A percentile compares a stretch with the other conserved stretches of the same genome.
phyloP scores from a whole-genome alignment of 2,888 invertebrate species.

The Lithophane leautieri region DNA sequence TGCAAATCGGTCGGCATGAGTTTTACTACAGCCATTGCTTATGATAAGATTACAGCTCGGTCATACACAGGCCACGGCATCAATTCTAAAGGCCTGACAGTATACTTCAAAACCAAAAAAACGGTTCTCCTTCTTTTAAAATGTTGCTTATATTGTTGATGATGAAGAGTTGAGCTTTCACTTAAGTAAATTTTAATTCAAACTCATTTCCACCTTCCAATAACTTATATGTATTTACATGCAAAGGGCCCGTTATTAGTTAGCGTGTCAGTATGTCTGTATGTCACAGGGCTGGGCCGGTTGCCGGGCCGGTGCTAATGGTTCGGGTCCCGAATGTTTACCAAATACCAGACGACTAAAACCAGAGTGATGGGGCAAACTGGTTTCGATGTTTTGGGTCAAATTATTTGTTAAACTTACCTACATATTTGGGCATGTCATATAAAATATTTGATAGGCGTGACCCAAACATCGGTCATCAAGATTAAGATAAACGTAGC shows the following conservation, averaged over 20 bases:
- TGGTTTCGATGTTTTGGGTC: slow-evolving; percentile 52
- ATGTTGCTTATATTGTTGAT: neutral
- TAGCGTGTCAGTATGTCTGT: slow-evolving; percentile 65
- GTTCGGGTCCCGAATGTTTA: slow-evolving; percentile 57
- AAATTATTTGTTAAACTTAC: slow-evolving; percentile 24
- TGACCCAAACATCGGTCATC: neutral
- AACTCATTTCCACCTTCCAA: slow-evolving; percentile 19
- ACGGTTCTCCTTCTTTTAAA: neutral
- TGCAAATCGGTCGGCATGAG: neutral
- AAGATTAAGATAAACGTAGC: neutral
- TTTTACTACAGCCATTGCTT: neutral
- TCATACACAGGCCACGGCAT: neutral
- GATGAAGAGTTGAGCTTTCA: slow-evolving; percentile 5
- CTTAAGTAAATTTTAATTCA: slow-evolving; percentile 21
- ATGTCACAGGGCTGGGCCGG: slow-evolving; percentile 73
- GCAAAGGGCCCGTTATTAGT: slow-evolving; percentile 63
- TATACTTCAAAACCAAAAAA: neutral
- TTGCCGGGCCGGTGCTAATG: slow-evolving; percentile 63
- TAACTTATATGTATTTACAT: slow-evolving; percentile 20
- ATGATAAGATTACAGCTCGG: neutral
- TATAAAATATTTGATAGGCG: neutral
- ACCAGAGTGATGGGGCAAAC: slow-evolving; percentile 45
- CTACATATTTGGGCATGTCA: neutral
- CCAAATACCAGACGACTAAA: slow-evolving; percentile 46
- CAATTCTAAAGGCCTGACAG: neutral